Evolutionary conservation across 2,888 invertebrate genomes (phyloP).

Genomic region (Sinhomidia bicolor): DNA sequence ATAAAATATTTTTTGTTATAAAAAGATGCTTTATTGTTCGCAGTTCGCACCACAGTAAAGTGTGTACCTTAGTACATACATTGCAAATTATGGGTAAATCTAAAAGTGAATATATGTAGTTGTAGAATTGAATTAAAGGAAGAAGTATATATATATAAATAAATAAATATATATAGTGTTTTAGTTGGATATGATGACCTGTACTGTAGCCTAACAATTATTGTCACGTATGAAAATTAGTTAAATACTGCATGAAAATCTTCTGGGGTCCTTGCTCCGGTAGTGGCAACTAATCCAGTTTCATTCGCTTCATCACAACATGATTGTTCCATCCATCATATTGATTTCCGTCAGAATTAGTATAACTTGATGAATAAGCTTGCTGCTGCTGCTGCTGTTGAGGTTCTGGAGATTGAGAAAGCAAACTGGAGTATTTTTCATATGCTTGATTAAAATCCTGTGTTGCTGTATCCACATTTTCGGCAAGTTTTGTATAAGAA

Average conservation of each 20-base stretch:
- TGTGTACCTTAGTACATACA: no score
- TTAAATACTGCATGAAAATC: not conserved
- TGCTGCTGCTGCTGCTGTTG: not conserved
- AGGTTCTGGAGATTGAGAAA: not conserved
- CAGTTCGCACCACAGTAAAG: not conserved
- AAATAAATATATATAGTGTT: slow-evolving; percentile 13
- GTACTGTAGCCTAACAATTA: not conserved
- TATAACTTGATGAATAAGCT: not conserved
- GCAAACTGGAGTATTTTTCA: slow-evolving; percentile 52
- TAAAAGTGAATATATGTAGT: not conserved
- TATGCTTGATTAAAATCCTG: slow-evolving; percentile 49
- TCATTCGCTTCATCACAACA: slow-evolving; percentile 23
- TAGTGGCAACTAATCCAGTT: not conserved
- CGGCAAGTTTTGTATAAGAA: slow-evolving; percentile 40
- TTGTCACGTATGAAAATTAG: not conserved
- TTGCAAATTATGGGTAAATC: no score
- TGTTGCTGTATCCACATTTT: slow-evolving; percentile 9
- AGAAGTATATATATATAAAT: not conserved
- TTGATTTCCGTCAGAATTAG: not conserved
- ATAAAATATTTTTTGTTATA: not conserved
- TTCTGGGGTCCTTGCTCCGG: not conserved
- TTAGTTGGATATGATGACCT: not conserved
- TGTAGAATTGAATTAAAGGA: not conserved
- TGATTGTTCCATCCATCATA: slow-evolving; percentile 11
- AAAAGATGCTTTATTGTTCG: not conserved